A percentile compares a stretch with the other conserved stretches of the same genome.
phyloP scores from a whole-genome alignment of 2,113 vertebrate genomes.

The Zosterops pallidus region DNA sequence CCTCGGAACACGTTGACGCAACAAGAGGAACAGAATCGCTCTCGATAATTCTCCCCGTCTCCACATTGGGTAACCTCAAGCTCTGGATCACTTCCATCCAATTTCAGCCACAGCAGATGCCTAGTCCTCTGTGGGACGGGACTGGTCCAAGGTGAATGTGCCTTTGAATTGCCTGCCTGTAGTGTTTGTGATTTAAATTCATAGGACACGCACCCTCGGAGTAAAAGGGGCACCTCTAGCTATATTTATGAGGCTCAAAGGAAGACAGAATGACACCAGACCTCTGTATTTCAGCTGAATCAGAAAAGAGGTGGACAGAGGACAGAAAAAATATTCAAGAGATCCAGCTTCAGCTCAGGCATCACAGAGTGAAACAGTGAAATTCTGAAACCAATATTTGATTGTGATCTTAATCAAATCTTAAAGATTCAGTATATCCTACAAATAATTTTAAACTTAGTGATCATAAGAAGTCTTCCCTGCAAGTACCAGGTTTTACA shows the following conservation, averaged over 20 bases:
- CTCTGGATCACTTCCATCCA: slow-evolving; percentile 34
- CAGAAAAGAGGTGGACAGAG: neutral
- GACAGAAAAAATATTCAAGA: neutral
- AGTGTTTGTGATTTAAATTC: slow-evolving; percentile 17
- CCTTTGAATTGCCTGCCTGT: neutral
- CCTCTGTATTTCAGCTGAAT: neutral
- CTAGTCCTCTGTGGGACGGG: neutral
- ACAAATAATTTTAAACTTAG: neutral
- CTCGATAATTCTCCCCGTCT: neutral
- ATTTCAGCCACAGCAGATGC: slow-evolving; percentile 11
- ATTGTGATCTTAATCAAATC: neutral
- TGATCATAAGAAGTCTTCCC: neutral
- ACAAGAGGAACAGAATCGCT: rapidly evolving
- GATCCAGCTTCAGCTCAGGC: neutral
- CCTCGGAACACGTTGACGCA: rapidly evolving
- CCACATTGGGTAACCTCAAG: neutral
- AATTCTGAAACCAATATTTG: neutral
- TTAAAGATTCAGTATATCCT: neutral
- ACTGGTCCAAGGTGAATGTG: slow-evolving; percentile 25
- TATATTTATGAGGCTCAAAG: neutral
- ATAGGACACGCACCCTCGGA: neutral
- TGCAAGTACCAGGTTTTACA: neutral
- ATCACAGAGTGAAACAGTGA: neutral
- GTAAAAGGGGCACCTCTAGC: slow-evolving; percentile 13
- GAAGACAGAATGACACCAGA: neutral